These are phyloP conservation scores for Pseudomyrmex pallidus DNA, from an alignment of 1,140 invertebrate genomes.

Conservation along the genomic window DNA sequence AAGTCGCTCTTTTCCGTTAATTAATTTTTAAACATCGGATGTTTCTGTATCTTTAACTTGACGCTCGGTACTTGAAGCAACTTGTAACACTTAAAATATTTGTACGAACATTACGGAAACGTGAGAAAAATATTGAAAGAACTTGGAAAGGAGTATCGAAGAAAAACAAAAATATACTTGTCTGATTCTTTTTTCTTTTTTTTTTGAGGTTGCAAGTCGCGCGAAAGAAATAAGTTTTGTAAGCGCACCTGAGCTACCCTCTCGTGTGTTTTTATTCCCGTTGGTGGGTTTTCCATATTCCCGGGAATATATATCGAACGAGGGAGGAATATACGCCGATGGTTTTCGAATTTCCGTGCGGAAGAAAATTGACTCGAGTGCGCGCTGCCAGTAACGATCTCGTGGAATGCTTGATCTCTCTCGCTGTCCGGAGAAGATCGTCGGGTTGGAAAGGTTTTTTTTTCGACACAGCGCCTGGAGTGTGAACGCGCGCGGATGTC, in stretches of 20 bases:
- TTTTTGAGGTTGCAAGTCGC: not conserved
- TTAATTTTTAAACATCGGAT: not conserved
- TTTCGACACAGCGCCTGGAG: not conserved
- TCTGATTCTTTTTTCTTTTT: not conserved
- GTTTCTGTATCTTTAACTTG: no score
- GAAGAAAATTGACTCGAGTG: slow-evolving; percentile 36
- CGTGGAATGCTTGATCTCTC: slow-evolving; percentile 18
- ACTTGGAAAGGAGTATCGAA: no score
- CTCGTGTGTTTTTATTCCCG: slow-evolving; percentile 37
- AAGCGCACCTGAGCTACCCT: not conserved
- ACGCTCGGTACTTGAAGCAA: not conserved
- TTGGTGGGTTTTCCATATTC: not conserved
- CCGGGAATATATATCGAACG: not conserved
- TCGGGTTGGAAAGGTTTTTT: slow-evolving; percentile 43
- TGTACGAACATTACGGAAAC: not conserved
- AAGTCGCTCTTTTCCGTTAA: not conserved
- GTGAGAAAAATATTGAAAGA: no score
- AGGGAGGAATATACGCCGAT: slow-evolving; percentile 13
- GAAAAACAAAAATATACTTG: not conserved
- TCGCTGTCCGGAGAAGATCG: not conserved
- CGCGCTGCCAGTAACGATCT: not conserved
- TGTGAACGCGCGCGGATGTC: slow-evolving; percentile 1
- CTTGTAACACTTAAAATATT: not conserved
- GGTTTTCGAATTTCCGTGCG: slow-evolving; percentile 14
- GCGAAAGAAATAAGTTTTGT: not conserved